Evolutionary conservation across 2,797 vertebrate genomes (phyloP), one percentile per base, ranked within the genome.

Genomic region (Alectoris magna): DNA sequence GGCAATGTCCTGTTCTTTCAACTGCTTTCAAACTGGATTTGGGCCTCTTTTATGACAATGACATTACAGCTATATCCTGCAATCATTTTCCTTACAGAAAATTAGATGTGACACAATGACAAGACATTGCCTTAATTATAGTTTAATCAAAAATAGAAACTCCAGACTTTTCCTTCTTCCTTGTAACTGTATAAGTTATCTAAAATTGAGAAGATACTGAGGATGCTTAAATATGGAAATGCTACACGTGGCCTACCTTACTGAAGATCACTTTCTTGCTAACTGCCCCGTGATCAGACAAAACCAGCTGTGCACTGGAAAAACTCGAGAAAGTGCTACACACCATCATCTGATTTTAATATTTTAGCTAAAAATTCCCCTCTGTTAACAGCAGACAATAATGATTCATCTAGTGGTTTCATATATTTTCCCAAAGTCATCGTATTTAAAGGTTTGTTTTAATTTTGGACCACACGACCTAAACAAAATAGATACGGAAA

Each of bases 361-460:
- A 56, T 76, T 81, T 91, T 31, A 56, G 68, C 34, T 31, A 14
- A 62, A 87, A 48, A 84, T 23, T 14, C 51, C 26, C 9, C 24
- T 59, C 59, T 67, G 19, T 27, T 89, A 41, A 56, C 60, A 60
- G 26, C 53, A 86, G 22, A 92, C 78, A 74, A 82, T 78, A 72
- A 63, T 73, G 79, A 86, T 82, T 92, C 53, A 82, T 55, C 26
- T 58, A 64, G 3, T 76, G 63, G 81, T 95, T 78, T 86, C 71
- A 93, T 79, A 88, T 58, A 48, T 62, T 87, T 80, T 76, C 62
- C 49, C 89, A 51, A 85, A 88, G 22, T 81, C 70, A 64, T 67
- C 34, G 1, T 88, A 76, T n/a, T 93, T 84, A 88, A 88, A 81
- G 48, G 17, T 2, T 60, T 68, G 39, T 6, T 90, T 92, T 90